Evolutionary conservation across 1,140 invertebrate genomes (phyloP).

Genomic region (Achroia grisella): DNA sequence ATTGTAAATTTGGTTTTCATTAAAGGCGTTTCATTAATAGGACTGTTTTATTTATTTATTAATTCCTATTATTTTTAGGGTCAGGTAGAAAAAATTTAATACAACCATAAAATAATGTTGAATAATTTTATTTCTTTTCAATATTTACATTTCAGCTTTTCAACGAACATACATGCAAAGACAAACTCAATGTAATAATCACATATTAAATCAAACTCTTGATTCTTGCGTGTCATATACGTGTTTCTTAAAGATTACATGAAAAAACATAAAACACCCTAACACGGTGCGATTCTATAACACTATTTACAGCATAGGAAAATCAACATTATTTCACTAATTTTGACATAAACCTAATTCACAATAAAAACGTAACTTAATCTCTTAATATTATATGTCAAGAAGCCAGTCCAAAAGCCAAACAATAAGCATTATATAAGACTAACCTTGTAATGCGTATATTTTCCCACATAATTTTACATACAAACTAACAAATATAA

Average conservation of each 20-base stretch:
- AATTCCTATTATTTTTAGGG: conserved; percentile 2
- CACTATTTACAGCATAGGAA: conserved; percentile 26
- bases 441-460: conserved; percentile 64
- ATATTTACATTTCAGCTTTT: conserved; percentile 53
- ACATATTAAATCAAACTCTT: conserved; percentile 47
- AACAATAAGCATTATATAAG: conserved; percentile 46
- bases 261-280: background rate
- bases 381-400: conserved; percentile 36
- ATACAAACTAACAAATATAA: conserved; percentile 32
- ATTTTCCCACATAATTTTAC: conserved; percentile 61
- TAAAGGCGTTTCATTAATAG: conserved; percentile 24
- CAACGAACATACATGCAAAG: conserved; percentile 40
- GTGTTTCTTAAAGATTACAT: background rate
- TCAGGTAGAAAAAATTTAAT: too few species aligned
- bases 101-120: conserved; percentile 21
- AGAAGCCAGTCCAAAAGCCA: conserved; percentile 55
- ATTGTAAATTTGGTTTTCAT: conserved; percentile 34
- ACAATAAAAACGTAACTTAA: conserved; percentile 32
- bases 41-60: background rate
- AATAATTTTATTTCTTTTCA: conserved; percentile 52
- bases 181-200: conserved; percentile 54
- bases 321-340: conserved; percentile 15
- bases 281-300: conserved; percentile 5
- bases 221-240: conserved; percentile 6
- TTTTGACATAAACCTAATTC: conserved; percentile 21